Evolutionary conservation across 2,113 vertebrate species (phyloP), one percentile per base, ranked within the genome.

Genomic region (Psettodes erumei): DNA sequence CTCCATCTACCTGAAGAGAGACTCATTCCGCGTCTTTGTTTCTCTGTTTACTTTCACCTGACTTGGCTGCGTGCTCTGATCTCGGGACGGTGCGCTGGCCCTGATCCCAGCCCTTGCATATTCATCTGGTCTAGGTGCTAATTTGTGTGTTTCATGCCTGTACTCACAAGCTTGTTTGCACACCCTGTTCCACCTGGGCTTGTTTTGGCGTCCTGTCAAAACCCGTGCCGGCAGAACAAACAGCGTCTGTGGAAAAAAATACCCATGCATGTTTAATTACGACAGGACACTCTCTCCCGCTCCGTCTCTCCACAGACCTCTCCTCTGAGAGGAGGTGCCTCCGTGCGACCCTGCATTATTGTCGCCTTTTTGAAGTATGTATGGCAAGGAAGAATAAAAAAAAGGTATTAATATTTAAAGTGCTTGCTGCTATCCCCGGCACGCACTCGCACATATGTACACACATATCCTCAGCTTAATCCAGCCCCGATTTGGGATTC

Each of bases 181-280:
- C 94, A 94, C 95, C 93, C 77, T 83, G 93, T 95, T 97, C 96
- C 96, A 98, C 96, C 95, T 97, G 96, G 95, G 95, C 95, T 93
- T 97, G 96, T 96, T 96, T 88, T 97, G 96, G 96, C 96, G 92
- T 93, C 95, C 95, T 96, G 96, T 97, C 97, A 98, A 95, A 96
- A 95, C 94, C 92, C 93, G 94, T 95, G 95, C 95, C 94, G 95
- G 95, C 91, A 94, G 95, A 96, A 96, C 95, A 96, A 95, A 94
- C 96, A 95, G 90, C 92, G 95, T 95, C 92, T 95, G 95, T 79
- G 71, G n/a, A 75, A 95, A 83, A 94, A 96, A 95, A 95, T 92
- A 95, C 90, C 93, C 95, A 96, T 97, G 95, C 96, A 96, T 96
- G 95, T 96, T 98, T 98, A 98, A 98, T 98, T 97, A 96, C 93